phyloP scores from a whole-genome alignment of 2,797 vertebrate genomes.

The Lagocephalus sceleratus region DNA sequence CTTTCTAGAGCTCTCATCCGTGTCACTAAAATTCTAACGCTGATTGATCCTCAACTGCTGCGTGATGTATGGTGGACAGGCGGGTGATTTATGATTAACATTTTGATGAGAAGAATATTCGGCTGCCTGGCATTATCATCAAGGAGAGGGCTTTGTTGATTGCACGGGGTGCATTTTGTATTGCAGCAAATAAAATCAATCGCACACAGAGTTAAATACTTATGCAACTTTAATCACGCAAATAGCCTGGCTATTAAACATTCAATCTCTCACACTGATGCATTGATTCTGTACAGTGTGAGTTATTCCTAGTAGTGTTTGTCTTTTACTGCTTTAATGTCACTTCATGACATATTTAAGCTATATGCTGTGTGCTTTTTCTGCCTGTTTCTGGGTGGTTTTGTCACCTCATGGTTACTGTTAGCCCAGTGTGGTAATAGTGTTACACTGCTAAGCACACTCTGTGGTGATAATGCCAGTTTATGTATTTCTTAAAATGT shows the following conservation, averaged over 20 bases:
- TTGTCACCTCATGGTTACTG: conserved; percentile 5
- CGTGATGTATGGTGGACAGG: conserved; percentile 8
- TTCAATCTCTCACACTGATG: conserved; percentile 1
- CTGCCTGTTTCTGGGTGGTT: background rate
- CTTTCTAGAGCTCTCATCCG: conserved; percentile 42
- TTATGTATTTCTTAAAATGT: conserved; percentile 28
- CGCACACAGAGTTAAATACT: conserved; percentile 33
- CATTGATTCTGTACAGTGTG: conserved; percentile 12
- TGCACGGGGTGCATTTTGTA: conserved; percentile 16
- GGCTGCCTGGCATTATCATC: conserved; percentile 22
- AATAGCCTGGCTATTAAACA: conserved; percentile 29
- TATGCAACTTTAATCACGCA: conserved; percentile 28
- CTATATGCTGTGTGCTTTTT: conserved; percentile 9
- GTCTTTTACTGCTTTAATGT: conserved; percentile 11
- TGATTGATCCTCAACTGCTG: conserved; percentile 1
- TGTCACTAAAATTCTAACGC: conserved; percentile 25
- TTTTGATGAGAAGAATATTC: conserved; percentile 19
- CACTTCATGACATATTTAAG: conserved; percentile 12
- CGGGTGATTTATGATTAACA: conserved; percentile 5
- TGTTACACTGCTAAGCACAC: conserved; percentile 15
- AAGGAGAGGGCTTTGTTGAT: conserved; percentile 26
- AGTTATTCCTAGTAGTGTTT: conserved; percentile 14
- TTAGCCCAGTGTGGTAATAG: background rate
- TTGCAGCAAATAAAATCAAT: conserved; percentile 35
- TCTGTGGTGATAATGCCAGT: conserved; percentile 24